A percentile compares a stretch with the other conserved stretches of the same genome.
Evolutionary conservation across 2,113 vertebrate species (phyloP).

Genomic region (Gopherus flavomarginatus): DNA sequence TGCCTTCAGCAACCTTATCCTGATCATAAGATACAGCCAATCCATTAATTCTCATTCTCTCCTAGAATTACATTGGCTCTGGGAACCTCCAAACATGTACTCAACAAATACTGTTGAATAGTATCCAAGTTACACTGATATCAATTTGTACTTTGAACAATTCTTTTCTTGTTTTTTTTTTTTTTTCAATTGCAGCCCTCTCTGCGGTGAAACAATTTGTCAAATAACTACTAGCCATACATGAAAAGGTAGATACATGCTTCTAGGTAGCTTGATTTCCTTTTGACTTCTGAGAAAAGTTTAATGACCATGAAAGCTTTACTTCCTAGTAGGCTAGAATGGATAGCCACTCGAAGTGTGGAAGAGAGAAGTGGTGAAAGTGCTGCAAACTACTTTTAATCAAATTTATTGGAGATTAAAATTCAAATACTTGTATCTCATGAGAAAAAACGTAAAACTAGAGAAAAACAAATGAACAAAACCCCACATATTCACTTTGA

Average conservation of each 20-base stretch:
- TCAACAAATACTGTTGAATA: background rate
- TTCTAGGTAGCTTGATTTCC: background rate
- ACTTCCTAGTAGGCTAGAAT: background rate
- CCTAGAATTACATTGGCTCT: background rate
- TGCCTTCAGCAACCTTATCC: background rate
- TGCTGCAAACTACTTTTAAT: background rate
- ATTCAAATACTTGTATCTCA: background rate
- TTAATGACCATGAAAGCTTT: background rate
- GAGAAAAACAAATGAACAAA: background rate
- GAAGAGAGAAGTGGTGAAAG: background rate
- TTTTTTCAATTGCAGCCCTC: background rate
- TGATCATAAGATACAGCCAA: background rate
- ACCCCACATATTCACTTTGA: background rate
- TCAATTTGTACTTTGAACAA: accelerated
- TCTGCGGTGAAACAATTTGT: background rate
- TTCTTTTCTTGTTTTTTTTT: background rate
- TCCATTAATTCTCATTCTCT: background rate
- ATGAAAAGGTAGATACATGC: background rate
- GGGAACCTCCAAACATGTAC: background rate
- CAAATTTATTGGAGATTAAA: background rate
- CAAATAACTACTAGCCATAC: accelerated
- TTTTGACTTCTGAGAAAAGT: background rate
- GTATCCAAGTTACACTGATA: background rate
- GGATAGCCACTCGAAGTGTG: background rate
- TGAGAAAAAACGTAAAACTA: background rate